Evolutionary conservation across 2,797 vertebrate genomes (phyloP).

Genomic region (Helostoma temminkii): DNA sequence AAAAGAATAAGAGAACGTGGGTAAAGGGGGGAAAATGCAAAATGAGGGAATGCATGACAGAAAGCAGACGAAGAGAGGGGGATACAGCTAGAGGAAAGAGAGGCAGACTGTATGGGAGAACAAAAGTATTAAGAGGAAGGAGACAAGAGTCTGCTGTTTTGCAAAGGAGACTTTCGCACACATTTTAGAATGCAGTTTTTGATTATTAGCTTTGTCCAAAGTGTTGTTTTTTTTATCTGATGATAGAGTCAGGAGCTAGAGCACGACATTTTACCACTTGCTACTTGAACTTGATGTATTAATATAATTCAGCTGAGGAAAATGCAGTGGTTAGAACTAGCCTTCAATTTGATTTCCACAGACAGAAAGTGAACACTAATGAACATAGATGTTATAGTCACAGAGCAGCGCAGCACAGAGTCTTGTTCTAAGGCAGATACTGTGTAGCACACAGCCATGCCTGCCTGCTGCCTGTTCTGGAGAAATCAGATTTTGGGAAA

Average conservation of each 20-base stretch:
- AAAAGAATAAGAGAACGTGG: conserved; percentile 51
- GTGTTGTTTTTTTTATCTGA: conserved; percentile 51
- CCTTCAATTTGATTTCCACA: conserved; percentile 6
- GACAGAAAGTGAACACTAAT: conserved; percentile 22
- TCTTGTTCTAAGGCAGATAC: conserved; percentile 13
- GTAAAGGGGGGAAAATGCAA: conserved; percentile 44
- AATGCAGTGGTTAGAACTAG: conserved; percentile 31
- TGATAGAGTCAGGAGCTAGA: conserved; percentile 26
- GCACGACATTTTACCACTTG: conserved; percentile 18
- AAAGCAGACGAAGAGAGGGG: conserved; percentile 67
- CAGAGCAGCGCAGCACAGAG: conserved; percentile 41
- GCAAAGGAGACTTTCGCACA: conserved; percentile 71
- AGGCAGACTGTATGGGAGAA: conserved; percentile 20
- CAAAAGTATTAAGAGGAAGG: conserved; percentile 51
- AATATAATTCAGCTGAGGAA: neutral
- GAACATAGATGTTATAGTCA: conserved; percentile 56
- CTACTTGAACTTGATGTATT: conserved; percentile 15
- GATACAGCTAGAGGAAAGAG: conserved; percentile 38
- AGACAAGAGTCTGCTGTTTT: conserved; percentile 65
- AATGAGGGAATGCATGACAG: conserved; percentile 73
- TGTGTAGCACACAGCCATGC: conserved; percentile 55
- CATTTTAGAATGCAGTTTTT: conserved; percentile 65
- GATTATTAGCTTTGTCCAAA: conserved; percentile 48
- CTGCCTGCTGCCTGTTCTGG: conserved; percentile 47
- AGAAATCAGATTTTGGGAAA: conserved; percentile 46